These are phyloP conservation scores for Protonibea diacanthus DNA, from an alignment of 2,797 vertebrate genomes.

Conservation along the genomic window DNA sequence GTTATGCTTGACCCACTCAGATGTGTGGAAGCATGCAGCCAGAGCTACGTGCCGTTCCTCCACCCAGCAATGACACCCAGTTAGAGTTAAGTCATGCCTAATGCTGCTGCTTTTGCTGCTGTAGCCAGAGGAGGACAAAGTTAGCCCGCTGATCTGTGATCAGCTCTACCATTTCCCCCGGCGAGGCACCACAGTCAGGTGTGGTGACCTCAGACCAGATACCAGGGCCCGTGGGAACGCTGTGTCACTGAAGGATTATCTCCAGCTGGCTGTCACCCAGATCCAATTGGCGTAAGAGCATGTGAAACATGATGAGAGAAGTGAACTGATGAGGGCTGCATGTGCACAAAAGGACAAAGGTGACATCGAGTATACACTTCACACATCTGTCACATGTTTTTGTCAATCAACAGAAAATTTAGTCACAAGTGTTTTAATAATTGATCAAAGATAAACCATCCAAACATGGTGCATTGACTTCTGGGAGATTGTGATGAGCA, in stretches of 20 bases:
- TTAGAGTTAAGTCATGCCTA: constrained; percentile 41
- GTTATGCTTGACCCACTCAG: neutral
- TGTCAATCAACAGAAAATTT: neutral
- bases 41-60: constrained; percentile 31
- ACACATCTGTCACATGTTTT: neutral
- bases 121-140: constrained; percentile 26
- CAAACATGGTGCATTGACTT: neutral
- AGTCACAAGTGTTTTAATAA: neutral
- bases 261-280: constrained; percentile 41
- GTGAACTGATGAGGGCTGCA: constrained; percentile 43
- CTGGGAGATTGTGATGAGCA: neutral
- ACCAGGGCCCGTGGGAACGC: neutral
- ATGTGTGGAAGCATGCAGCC: constrained; percentile 23
- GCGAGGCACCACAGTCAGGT: neutral
- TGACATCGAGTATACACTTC: neutral
- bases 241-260: constrained; percentile 61
- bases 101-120: constrained; percentile 28
- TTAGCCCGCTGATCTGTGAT: constrained; percentile 43
- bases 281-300: constrained; percentile 62
- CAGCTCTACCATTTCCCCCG: constrained; percentile 1
- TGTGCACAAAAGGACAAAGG: constrained; percentile 3
- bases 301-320: constrained; percentile 46
- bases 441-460: neutral
- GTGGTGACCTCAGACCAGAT: constrained; percentile 43
- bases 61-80: constrained; percentile 21